Evolutionary conservation across 2,113 vertebrate genomes (phyloP), one percentile per base, ranked within the genome.

Genomic region (Caloenas nicobarica): DNA sequence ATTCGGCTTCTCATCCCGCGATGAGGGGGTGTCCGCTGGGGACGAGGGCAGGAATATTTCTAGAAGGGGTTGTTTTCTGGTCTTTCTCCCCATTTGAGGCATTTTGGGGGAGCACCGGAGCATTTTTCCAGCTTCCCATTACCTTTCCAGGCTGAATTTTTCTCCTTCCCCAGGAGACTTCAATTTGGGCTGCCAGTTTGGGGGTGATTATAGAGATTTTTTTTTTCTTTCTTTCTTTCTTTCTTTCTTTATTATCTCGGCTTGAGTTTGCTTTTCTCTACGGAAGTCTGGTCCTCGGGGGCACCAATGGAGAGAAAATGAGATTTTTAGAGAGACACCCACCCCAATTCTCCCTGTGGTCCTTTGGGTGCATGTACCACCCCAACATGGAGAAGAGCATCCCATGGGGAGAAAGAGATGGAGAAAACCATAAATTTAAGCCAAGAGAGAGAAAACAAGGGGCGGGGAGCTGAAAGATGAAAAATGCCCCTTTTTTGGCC

Each of bases 61-160:
- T 10, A 16, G 33, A 46, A 46, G 28, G 26, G 8, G 1, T 0
- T 4, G 2, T 9, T 29, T 11, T 2, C 19, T 1, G 10, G 0
- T 19, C 21, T 74, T 87, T 53, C 14, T 50, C 11, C 4, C 18
- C 11, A 3, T 48, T 22, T 40, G 24, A 61, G 10, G 16, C 11
- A 4, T 62, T 92, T 11, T 13, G 5, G 14, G 15, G 16, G 13
- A 9, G 5, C 2, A 1, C 7, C 0, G 14, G 22, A 48, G 3
- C 6, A 4, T 73, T 80, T 85, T 60, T 7, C 14, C 7, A 5
- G 7, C 6, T 84, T 12, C 69, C 11, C 15, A 60, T 81, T 24
- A 9, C 0, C 58, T 93, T 91, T 38, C 53, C 26, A 33, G 11
- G 24, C 42, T 80, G 13, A 60, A 10, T 81, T 80, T 42, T 53